Percentiles rank a stretch among this genome's conserved stretches.
Evolutionary conservation across 2,113 vertebrate species (phyloP).

Genomic region (Melanostigma gelatinosum): DNA sequence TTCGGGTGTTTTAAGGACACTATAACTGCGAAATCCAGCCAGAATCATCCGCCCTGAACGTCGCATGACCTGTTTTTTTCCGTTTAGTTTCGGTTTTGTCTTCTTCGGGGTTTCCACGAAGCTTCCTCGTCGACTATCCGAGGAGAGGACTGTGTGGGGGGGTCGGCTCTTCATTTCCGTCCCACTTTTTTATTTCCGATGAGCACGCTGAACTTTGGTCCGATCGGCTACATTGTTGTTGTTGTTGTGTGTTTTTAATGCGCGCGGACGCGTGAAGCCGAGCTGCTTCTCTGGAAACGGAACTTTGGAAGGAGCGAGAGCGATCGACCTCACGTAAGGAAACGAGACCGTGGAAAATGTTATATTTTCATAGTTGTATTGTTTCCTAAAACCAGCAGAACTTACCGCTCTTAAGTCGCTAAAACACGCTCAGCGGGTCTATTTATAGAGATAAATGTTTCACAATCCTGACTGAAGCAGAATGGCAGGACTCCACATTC

Average conservation of each 20-base stretch:
- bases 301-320: conserved; percentile 27
- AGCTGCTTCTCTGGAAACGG: conserved; percentile 50
- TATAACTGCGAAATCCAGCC: too few species aligned
- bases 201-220: neutral
- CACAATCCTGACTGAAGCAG: neutral
- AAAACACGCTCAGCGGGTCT: neutral
- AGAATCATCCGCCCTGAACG: neutral
- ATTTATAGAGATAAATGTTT: neutral
- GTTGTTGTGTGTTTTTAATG: neutral
- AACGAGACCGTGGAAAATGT: neutral
- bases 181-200: too few species aligned
- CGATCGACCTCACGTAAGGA: conserved; percentile 57
- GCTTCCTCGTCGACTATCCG: conserved; percentile 15
- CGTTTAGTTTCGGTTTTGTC: conserved; percentile 65
- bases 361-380: neutral
- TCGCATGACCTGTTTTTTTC: neutral
- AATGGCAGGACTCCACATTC: neutral
- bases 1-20: neutral
- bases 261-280: conserved; percentile 45
- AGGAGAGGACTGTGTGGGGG: neutral
- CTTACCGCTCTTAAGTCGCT: neutral
- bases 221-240: neutral
- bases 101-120: conserved; percentile 5
- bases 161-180: too few species aligned
- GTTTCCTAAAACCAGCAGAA: neutral